A percentile compares a stretch with the other conserved stretches of the same genome.
Conservation (phyloP, 1,140 invertebrate species). For the Megathymus violae region DNA sequence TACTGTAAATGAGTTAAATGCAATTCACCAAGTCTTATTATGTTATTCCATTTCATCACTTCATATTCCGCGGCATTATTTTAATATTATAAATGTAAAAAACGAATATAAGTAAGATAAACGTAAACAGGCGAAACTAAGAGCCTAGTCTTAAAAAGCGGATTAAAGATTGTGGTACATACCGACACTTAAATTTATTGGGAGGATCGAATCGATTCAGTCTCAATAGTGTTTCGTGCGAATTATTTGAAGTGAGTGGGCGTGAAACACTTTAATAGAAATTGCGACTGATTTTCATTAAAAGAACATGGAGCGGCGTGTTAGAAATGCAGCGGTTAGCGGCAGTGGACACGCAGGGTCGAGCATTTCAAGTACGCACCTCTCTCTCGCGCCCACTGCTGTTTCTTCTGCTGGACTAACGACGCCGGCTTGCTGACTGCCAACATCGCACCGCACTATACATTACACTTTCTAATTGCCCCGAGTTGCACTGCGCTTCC, state of each 20-base stretch:
- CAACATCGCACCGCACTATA: slow-evolving; percentile 75
- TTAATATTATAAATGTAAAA: no score
- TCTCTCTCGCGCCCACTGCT: slow-evolving; percentile 90
- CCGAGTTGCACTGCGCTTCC: slow-evolving; percentile 70
- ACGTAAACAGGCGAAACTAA: neutral
- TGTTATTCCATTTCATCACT: no score
- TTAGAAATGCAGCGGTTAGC: slow-evolving; percentile 8
- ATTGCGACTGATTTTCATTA: slow-evolving; percentile 54
- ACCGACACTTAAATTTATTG: slow-evolving; percentile 26
- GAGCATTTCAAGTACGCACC: slow-evolving; percentile 81
- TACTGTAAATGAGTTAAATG: no score
- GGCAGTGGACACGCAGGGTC: slow-evolving; percentile 6
- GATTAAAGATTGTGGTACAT: slow-evolving; percentile 18
- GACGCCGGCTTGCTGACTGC: slow-evolving; percentile 83
- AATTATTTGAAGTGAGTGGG: slow-evolving; percentile 4
- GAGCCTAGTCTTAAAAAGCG: neutral
- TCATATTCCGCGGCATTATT: no score
- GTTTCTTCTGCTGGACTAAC: slow-evolving; percentile 89
- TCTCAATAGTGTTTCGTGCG: slow-evolving; percentile 37
- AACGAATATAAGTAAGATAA: no score
- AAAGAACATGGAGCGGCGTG: slow-evolving; percentile 36
- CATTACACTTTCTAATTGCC: slow-evolving; percentile 77
- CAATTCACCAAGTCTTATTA: no score
- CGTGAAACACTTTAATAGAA: slow-evolving; percentile 41
- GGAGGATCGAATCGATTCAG: slow-evolving; percentile 22